phyloP scores from a whole-genome alignment of 2,797 vertebrate genomes.

The Lophotriccus pileatus region DNA sequence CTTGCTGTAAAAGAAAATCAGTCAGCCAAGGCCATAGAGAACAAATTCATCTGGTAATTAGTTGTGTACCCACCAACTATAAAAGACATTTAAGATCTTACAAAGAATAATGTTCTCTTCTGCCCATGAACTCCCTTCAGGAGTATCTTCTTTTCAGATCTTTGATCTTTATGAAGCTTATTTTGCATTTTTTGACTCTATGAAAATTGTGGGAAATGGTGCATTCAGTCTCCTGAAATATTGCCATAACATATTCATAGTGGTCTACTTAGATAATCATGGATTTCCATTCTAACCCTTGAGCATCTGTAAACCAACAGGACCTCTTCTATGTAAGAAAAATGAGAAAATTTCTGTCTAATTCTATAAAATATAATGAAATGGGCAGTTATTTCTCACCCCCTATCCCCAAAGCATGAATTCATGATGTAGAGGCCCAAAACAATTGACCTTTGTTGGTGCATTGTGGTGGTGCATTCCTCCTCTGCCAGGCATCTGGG shows the following conservation, averaged over 20 bases:
- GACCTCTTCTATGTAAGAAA: neutral
- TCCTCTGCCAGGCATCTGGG: neutral
- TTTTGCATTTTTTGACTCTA: neutral
- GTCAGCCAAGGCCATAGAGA: neutral
- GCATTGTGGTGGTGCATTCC: neutral
- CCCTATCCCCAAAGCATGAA: neutral
- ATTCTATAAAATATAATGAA: neutral
- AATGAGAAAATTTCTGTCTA: neutral
- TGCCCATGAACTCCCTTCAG: neutral
- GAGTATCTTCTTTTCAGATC: neutral
- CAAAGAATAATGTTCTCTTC: neutral
- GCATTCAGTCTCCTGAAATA: neutral
- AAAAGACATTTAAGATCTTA: neutral
- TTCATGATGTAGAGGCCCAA: neutral
- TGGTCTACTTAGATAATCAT: neutral
- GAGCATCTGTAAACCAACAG: neutral
- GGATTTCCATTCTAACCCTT: neutral
- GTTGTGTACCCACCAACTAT: neutral
- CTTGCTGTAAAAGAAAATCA: neutral
- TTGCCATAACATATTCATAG: neutral
- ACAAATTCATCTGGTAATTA: neutral
- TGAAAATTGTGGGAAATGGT: neutral
- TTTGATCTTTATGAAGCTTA: neutral
- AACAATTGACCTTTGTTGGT: neutral
- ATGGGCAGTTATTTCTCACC: neutral